Conservation (phyloP, 2,888 invertebrate species). For the Mylabris sibirica region DNA sequence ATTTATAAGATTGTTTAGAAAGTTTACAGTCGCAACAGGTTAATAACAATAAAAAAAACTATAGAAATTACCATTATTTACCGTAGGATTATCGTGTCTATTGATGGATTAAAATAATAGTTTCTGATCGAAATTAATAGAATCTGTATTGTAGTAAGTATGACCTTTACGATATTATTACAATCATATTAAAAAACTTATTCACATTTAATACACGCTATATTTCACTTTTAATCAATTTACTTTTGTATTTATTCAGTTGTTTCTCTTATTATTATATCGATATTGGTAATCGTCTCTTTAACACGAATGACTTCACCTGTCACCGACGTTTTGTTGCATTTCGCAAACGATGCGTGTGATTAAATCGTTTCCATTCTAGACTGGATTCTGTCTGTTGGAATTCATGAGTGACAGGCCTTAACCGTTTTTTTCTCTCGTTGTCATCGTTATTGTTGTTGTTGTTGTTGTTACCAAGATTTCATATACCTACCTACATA, state of each 20-base stretch:
- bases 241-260: not conserved
- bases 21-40: not conserved
- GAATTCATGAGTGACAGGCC: conserved; percentile 47
- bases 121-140: not conserved
- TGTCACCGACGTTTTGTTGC: conserved; percentile 8
- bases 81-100: not conserved
- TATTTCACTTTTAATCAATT: too few species aligned
- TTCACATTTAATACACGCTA: not conserved
- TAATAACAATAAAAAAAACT: not conserved
- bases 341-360: conserved; percentile 38
- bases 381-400: conserved; percentile 40
- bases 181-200: not conserved
- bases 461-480: conserved; percentile 23
- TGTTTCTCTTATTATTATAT: too few species aligned
- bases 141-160: not conserved
- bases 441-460: not conserved
- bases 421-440: conserved; percentile 17
- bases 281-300: not conserved
- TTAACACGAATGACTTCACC: conserved; percentile 10
- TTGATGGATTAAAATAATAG: not conserved
- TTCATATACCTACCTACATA: too few species aligned
- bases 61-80: not conserved
- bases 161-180: not conserved
- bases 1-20: not conserved
- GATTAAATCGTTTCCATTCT: conserved; percentile 44